Evolutionary conservation across 2,113 vertebrate species (phyloP).

Genomic region (Chionis minor): DNA sequence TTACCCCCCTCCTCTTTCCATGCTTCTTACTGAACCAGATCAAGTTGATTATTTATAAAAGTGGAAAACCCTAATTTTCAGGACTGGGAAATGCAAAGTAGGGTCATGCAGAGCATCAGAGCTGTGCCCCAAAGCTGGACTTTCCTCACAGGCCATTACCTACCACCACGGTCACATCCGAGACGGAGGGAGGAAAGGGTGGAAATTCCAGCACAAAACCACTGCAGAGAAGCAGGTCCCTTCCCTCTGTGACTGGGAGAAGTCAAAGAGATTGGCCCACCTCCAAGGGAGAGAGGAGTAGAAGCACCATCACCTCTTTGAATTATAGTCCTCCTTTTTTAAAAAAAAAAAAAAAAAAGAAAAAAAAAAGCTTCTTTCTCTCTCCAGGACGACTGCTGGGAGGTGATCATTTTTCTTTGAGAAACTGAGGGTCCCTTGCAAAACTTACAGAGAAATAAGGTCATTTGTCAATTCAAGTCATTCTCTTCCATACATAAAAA

Average conservation of each 20-base stretch:
- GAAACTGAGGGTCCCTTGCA: slow-evolving; percentile 17
- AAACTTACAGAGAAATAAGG: slow-evolving; percentile 40
- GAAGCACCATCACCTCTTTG: neutral
- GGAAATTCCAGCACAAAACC: neutral
- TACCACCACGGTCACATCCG: fast-evolving
- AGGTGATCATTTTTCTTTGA: slow-evolving; percentile 9
- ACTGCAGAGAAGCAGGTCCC: neutral
- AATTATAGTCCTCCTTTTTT: neutral
- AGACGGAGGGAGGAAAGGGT: fast-evolving
- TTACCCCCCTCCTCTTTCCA: neutral
- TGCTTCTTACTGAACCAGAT: neutral
- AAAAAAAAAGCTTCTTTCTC: neutral
- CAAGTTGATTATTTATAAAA: neutral
- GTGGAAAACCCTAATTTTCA: neutral
- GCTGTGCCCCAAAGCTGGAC: neutral
- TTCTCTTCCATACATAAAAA: slow-evolving; percentile 52
- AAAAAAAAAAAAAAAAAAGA: neutral
- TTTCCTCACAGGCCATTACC: neutral
- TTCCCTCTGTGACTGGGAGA: neutral
- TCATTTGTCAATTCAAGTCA: slow-evolving; percentile 65
- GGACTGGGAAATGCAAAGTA: neutral
- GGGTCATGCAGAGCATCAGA: fast-evolving
- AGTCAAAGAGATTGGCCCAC: neutral
- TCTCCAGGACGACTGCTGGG: slow-evolving; percentile 10
- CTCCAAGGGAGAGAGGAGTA: neutral